A percentile compares a stretch with the other conserved stretches of the same genome.
Conservation (phyloP, 2,888 invertebrate species). For the Trachelus stipa region DNA sequence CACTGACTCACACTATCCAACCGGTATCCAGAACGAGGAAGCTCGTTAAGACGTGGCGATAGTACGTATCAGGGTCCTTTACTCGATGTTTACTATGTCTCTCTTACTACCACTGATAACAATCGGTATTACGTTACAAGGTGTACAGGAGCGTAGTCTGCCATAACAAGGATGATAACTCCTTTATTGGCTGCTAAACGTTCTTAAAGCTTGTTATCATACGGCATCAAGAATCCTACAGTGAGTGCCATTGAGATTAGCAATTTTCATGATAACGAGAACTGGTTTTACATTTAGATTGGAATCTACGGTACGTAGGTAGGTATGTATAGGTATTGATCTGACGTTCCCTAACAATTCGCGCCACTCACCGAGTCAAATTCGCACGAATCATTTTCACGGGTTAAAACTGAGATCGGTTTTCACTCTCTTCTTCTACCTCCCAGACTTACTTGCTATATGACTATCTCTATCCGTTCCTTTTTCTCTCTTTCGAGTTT, state of each 20-base stretch:
- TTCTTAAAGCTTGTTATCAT: not conserved
- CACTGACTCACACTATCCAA: not conserved
- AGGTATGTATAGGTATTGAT: not conserved
- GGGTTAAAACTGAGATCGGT: not conserved
- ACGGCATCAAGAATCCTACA: not conserved
- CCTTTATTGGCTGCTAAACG: not conserved
- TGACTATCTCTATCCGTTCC: not conserved
- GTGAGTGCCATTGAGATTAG: not conserved
- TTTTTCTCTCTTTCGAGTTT: not conserved
- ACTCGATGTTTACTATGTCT: not conserved
- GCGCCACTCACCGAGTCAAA: not conserved
- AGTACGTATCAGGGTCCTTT: not conserved
- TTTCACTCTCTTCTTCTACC: not conserved
- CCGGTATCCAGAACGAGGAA: not conserved
- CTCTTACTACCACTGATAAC: not conserved
- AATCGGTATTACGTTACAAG: not conserved
- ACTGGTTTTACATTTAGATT: slow-evolving; percentile 35
- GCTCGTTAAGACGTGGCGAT: not conserved
- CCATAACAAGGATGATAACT: not conserved
- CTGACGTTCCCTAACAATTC: not conserved
- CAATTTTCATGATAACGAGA: slow-evolving; percentile 26
- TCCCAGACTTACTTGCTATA: not conserved
- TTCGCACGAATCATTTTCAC: not conserved
- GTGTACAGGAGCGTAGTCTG: not conserved
- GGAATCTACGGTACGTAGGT: slow-evolving; percentile 10